Conservation (phyloP, 2,113 vertebrate genomes). For the Cyprinodon brontotheroides region DNA sequence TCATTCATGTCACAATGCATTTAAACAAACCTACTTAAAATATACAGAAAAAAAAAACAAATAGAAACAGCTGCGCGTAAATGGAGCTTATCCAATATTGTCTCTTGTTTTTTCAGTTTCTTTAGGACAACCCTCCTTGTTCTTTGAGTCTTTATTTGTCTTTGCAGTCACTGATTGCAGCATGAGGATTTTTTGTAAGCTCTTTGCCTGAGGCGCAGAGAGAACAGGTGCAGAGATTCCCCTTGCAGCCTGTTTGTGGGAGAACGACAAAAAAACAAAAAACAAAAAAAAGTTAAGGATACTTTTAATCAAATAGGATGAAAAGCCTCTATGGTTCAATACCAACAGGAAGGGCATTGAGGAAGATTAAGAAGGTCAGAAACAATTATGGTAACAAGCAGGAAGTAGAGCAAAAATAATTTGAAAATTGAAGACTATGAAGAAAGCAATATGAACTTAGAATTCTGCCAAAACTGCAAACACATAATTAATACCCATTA, state of each 20-base stretch:
- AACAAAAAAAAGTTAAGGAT: neutral
- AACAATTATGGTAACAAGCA: neutral
- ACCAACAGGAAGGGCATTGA: neutral
- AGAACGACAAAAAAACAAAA: neutral
- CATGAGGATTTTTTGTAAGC: neutral
- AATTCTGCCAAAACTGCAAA: too few relatives aligned
- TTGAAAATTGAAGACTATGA: neutral
- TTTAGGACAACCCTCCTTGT: neutral
- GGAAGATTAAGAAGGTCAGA: neutral
- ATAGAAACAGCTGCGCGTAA: neutral
- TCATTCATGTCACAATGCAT: neutral
- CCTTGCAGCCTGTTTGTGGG: neutral
- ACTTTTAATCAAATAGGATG: neutral
- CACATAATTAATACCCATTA: too few relatives aligned
- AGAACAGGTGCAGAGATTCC: neutral
- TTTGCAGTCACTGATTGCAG: neutral
- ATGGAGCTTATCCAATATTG: too few relatives aligned
- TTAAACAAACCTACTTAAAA: neutral
- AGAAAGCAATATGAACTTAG: neutral
- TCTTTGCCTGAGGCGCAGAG: neutral
- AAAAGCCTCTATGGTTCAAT: neutral
- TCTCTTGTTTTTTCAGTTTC: neutral
- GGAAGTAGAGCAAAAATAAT: neutral
- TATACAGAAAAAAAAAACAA: too few relatives aligned
- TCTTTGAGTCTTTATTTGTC: neutral